Evolutionary conservation across 2,113 vertebrate species (phyloP), one percentile per base, ranked within the genome.

Genomic region (Triplophysa tibetana): DNA sequence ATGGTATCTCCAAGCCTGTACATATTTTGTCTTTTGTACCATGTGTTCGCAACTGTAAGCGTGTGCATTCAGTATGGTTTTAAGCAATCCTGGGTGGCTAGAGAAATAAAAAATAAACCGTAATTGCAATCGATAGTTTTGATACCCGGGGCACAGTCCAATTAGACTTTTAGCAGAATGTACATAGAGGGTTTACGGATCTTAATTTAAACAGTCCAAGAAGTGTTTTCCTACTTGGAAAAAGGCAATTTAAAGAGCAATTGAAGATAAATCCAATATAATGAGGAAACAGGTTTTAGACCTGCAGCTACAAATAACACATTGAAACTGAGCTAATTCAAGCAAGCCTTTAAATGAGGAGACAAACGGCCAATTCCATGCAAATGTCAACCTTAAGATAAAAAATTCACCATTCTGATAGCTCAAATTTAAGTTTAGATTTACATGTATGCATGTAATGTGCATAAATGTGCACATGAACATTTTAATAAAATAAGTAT

Each of bases 1-100:
- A 64, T 23, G 38, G 78, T 16, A 66, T 45, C 67, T 41, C 62
- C 64, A 52, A 64, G 61, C 9, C 70, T 56, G 62, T 41, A 58
- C n/a, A 6, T 23, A 73, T 33, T n/a, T 45, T 38, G 58, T 29
- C 48, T 19, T 26, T 7, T 5, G 45, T 83, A 77, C 14, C 8
- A 26, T 63, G 13, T 24, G 65, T 54, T 8, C 43, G 17, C 13
- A 6, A 75, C 19, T 26, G 48, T 63, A 16, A 41, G 48, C 24
- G 14, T 38, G 69, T 38, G 26, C 5, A 56, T 70, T n/a, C 33
- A 4, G 54, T 33, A 54, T 56, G 17, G 69, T 33, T 70, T 70
- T 17, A 56, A 50, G 24, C 19, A 26, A 29, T 54, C 24, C 24
- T 54, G 48, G 16, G 2, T 70, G 67, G 67, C 23, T 24, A 19